These are phyloP conservation scores for Moxostoma hubbsi DNA, from an alignment of 2,797 vertebrate genomes.

Conservation along the genomic window DNA sequence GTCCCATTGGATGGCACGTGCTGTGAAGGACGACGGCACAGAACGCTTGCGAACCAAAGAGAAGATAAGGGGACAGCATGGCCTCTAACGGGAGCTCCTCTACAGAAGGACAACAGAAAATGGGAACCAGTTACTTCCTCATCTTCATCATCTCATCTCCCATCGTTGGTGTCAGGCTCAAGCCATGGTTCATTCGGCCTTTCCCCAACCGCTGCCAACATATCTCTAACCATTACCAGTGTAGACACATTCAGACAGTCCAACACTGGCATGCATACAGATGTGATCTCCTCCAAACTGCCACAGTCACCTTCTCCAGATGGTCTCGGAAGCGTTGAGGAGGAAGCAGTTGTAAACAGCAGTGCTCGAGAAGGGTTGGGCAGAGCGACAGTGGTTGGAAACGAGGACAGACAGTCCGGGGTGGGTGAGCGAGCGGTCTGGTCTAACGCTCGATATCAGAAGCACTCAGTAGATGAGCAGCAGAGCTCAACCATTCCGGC, in stretches of 20 bases:
- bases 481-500: background rate
- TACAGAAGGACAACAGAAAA: background rate
- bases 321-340: background rate
- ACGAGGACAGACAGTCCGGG: slow-evolving; percentile 43
- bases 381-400: background rate
- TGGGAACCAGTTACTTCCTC: too few species aligned
- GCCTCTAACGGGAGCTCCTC: background rate
- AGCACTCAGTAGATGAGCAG: background rate
- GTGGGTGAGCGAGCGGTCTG: slow-evolving; percentile 25
- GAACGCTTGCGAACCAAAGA: background rate
- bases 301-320: background rate
- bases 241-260: too few species aligned
- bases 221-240: too few species aligned
- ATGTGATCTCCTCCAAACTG: background rate
- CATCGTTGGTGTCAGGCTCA: background rate
- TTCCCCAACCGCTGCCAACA: too few species aligned
- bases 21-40: slow-evolving; percentile 56
- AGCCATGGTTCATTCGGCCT: background rate
- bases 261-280: background rate
- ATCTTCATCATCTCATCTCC: background rate
- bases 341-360: background rate
- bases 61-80: slow-evolving; percentile 15
- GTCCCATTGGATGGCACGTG: slow-evolving; percentile 40
- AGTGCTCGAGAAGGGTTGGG: background rate
- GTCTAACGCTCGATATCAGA: background rate